Conservation (phyloP, 2,888 invertebrate genomes). For the Amphipoea lucens region DNA sequence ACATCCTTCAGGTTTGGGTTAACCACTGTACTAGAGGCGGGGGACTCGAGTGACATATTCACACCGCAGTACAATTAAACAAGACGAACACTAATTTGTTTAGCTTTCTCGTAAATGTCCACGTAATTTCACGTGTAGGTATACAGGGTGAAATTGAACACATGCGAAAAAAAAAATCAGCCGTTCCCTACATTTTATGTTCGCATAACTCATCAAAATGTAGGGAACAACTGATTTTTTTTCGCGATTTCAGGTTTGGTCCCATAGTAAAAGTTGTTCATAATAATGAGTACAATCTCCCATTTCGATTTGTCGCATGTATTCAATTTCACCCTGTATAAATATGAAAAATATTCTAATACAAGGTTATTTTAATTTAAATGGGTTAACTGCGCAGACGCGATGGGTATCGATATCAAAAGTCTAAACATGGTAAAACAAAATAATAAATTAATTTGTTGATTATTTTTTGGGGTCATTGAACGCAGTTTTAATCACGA, state of each 20-base stretch:
- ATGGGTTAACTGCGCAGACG: background rate
- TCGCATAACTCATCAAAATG: no score
- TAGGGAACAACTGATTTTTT: no score
- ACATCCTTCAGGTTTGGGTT: conserved; percentile 46
- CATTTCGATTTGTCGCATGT: no score
- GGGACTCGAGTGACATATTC: conserved; percentile 43
- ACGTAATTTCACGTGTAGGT: background rate
- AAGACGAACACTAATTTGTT: conserved; percentile 28
- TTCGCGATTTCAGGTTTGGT: no score
- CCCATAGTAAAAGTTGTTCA: no score
- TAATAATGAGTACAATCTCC: no score
- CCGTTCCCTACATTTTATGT: no score
- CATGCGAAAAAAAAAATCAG: no score
- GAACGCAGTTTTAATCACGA: no score
- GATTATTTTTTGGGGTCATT: background rate
- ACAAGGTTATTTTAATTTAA: background rate
- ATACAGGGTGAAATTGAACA: no score
- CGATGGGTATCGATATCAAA: background rate
- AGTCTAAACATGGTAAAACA: background rate
- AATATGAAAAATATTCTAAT: conserved; percentile 20
- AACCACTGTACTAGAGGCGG: conserved; percentile 40
- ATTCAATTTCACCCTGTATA: no score
- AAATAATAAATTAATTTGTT: background rate
- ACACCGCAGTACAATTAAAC: conserved; percentile 34
- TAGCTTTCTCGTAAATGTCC: background rate